Evolutionary conservation across 2,888 invertebrate species (phyloP).

Genomic region (Drosophila mercatorum): DNA sequence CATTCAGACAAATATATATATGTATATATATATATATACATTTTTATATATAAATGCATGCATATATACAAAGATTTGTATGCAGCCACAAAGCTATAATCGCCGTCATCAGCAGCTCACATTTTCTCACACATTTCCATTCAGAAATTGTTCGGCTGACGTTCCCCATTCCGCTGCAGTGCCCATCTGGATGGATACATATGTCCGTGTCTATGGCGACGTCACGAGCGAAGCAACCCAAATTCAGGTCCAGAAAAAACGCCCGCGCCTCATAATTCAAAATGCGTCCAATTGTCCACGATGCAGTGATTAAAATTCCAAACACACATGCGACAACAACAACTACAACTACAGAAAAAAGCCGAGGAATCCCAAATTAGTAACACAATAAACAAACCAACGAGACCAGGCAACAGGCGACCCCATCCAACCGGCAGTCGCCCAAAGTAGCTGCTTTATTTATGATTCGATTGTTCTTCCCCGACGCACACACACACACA

Average conservation of each 20-base stretch:
- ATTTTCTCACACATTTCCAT: conserved; percentile 76
- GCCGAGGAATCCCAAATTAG: conserved; percentile 77
- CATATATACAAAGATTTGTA: neutral
- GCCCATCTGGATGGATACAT: conserved; percentile 9
- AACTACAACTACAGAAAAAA: conserved; percentile 2
- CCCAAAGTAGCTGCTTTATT: conserved; percentile 76
- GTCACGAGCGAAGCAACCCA: conserved; percentile 58
- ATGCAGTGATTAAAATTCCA: conserved; percentile 76
- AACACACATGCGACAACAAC: conserved; percentile 58
- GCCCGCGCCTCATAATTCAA: conserved; percentile 74
- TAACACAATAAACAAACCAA: conserved; percentile 79
- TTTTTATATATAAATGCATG: neutral
- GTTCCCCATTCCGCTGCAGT: conserved; percentile 36
- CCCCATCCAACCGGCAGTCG: conserved; percentile 37
- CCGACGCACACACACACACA: conserved; percentile 34
- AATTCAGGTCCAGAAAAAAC: conserved; percentile 44
- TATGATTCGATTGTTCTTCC: conserved; percentile 64
- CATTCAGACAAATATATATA: conserved; percentile 22
- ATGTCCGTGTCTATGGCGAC: conserved; percentile 39
- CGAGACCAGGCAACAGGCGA: conserved; percentile 48
- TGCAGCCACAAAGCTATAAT: conserved; percentile 47
- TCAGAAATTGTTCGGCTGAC: conserved; percentile 56
- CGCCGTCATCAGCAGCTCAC: conserved; percentile 52
- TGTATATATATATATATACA: neutral
- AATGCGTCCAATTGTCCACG: conserved; percentile 69